phyloP scores from a whole-genome alignment of 2,113 vertebrate genomes.

The Plestiodon gilberti region DNA sequence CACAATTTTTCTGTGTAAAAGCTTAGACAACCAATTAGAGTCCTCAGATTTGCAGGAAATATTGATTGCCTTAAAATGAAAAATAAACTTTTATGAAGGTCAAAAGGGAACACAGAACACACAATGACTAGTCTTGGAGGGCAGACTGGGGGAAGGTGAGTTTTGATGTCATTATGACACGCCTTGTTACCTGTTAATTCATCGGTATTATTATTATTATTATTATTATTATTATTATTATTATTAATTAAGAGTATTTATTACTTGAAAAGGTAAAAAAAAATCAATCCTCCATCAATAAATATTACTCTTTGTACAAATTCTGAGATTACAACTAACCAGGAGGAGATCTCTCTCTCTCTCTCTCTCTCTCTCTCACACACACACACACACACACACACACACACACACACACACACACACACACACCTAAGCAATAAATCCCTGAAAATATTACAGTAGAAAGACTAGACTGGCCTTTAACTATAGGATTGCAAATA shows the following conservation, averaged over 20 bases:
- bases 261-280: neutral
- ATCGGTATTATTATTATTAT: no score
- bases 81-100: neutral
- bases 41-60: no score
- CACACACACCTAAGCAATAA: conserved; percentile 55
- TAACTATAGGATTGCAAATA: conserved; percentile 66
- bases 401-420: neutral
- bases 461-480: conserved; percentile 65
- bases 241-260: no score
- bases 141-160: neutral
- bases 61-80: neutral
- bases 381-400: conserved; percentile 40
- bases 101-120: neutral
- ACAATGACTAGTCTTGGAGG: neutral
- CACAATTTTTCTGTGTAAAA: neutral
- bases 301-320: neutral
- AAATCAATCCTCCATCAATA: neutral
- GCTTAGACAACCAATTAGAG: no score
- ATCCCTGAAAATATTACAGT: conserved; percentile 66
- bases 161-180: neutral
- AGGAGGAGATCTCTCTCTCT: conserved; percentile 33
- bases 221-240: no score
- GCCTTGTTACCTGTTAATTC: neutral
- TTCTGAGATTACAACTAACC: conserved; percentile 38
- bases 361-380: no score